Evolutionary conservation across 2,113 vertebrate species (phyloP).

Genomic region (Furnarius figulus): DNA sequence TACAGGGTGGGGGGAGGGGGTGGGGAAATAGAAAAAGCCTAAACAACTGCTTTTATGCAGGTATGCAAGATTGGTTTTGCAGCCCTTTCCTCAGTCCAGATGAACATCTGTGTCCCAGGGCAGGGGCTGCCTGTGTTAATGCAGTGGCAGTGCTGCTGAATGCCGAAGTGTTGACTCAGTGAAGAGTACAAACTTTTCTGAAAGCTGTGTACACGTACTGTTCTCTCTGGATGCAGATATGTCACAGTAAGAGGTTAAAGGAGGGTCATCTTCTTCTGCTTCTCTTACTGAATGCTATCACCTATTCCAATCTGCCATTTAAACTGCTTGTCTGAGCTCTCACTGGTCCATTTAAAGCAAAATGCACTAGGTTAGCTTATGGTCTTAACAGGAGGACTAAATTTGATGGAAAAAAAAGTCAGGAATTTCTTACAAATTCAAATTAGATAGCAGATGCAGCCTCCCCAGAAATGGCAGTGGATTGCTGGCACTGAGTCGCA

Average conservation of each 20-base stretch:
- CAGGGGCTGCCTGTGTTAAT: not conserved
- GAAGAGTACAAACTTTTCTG: not conserved
- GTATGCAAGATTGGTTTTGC: not conserved
- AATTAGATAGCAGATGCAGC: not conserved
- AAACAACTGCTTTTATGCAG: not conserved
- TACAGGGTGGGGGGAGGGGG: too few relatives aligned
- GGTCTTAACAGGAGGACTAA: not conserved
- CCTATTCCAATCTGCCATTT: not conserved
- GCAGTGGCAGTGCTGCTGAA: not conserved
- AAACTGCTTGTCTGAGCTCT: not conserved
- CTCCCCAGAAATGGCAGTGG: not conserved
- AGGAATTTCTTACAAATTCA: not conserved
- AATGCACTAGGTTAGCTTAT: not conserved
- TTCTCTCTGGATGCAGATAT: not conserved
- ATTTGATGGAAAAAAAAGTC: not conserved
- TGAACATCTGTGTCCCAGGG: not conserved
- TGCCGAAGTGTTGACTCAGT: not conserved
- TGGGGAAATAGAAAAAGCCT: too few relatives aligned
- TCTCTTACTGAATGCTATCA: not conserved
- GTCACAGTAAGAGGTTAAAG: not conserved
- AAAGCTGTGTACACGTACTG: not conserved
- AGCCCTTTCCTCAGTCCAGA: not conserved
- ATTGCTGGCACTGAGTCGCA: not conserved
- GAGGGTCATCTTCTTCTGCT: not conserved
- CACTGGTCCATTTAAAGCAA: not conserved